Evolutionary conservation across 2,113 vertebrate species (phyloP), one percentile per base, ranked within the genome.

Genomic region (Phrynosoma platyrhinos): DNA sequence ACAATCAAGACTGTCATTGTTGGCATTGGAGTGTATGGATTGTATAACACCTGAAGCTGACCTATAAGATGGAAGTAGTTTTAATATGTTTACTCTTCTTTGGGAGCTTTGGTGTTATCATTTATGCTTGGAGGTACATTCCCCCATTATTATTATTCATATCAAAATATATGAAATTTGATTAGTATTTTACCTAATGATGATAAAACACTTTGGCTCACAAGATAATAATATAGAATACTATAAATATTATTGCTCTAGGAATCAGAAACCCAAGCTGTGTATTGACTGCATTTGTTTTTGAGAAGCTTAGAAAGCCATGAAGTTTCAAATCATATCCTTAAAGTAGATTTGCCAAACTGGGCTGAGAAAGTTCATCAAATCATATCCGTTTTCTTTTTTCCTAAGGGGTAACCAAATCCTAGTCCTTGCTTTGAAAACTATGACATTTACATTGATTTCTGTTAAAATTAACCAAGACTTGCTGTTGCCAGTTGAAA

Each of bases 341-440:
- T 82, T 36, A 86, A 69, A 79, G 82, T 6, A 84, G 4, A 69
- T 87, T 84, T 79, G 62, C 85, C 86, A 85, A 64, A 81, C 78
- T 79, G 3, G 66, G 9, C 0, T n/a, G 79, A 69, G 18, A 52
- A 78, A 84, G 3, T 62, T 0, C 58, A 79, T 10, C 10, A 5
- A 23, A 64, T 71, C 47, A 82, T 72, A 3, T 47, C 32, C 69
- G 21, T 85, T 84, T 79, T 10, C 0, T 64, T 20, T 68, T 62
- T 76, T 66, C 10, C 47, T n/a, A 0, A 0, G n/a, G 64, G 20
- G 5, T 0, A 75, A 7, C 42, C 66, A 42, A 83, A 79, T 55
- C 25, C 82, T 0, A 36, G 71, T 74, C 88, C 21, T 79, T 30
- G 27, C 30, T 0, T 82, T 71, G 71, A 87, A n/a, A 20, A 42